These are phyloP conservation scores for Peromyscus melanophrys DNA, from an alignment of 2,797 vertebrate genomes.

Conservation along the genomic window DNA sequence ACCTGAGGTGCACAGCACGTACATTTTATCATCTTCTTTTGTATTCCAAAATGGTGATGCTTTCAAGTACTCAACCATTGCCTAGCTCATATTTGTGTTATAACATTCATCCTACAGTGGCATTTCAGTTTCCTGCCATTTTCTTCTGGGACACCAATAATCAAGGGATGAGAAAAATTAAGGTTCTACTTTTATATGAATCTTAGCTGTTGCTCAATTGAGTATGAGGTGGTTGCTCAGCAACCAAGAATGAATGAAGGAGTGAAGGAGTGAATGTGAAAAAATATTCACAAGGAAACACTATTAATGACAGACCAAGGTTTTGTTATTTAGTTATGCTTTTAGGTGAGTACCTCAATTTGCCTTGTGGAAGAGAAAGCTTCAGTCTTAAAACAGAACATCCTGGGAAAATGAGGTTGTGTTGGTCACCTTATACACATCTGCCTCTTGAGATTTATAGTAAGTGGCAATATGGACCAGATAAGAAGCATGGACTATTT, in stretches of 20 bases:
- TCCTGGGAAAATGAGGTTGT: not conserved
- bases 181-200: not conserved
- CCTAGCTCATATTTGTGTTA: not conserved
- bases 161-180: not conserved
- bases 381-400: not conserved
- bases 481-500: not conserved
- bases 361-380: not conserved
- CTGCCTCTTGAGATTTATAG: not conserved
- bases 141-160: not conserved
- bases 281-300: not conserved
- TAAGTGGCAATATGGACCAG: not conserved
- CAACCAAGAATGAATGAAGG: not conserved
- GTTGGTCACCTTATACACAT: fast-evolving
- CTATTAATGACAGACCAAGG: not conserved
- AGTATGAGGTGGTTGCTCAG: not conserved
- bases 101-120: not conserved
- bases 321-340: not conserved
- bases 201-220: not conserved
- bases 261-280: not conserved
- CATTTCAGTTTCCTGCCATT: not conserved
- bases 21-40: not conserved
- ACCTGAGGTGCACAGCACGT: fast-evolving
- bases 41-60: not conserved
- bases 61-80: not conserved
- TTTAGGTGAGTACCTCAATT: not conserved